Percentiles rank a stretch among this genome's conserved stretches.
These are phyloP conservation scores for Leiothrix lutea DNA, from an alignment of 2,113 vertebrate species.

Conservation along the genomic window DNA sequence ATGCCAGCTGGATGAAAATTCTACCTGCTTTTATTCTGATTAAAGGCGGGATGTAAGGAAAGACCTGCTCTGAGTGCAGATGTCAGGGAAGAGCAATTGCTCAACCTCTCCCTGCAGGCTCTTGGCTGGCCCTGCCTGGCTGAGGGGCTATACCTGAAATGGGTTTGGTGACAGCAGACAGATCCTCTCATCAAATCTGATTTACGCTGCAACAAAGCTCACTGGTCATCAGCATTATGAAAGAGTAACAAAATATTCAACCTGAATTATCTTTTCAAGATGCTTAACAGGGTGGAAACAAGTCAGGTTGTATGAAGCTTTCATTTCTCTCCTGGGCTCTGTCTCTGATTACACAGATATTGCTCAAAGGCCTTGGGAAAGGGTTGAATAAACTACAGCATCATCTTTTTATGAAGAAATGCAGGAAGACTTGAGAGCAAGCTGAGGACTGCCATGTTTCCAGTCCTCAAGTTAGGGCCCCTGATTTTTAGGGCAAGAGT, in stretches of 20 bases:
- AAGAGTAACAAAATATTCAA: conserved; percentile 39
- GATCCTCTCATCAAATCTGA: not conserved
- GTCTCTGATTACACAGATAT: conserved; percentile 43
- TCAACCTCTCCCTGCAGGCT: not conserved
- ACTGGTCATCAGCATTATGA: not conserved
- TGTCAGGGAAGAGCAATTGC: not conserved
- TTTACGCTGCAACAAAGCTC: not conserved
- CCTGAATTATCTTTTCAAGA: conserved; percentile 31
- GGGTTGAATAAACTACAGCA: not conserved
- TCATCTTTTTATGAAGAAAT: not conserved
- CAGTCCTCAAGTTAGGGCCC: not conserved
- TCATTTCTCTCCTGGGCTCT: conserved; percentile 18
- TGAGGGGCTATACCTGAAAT: not conserved
- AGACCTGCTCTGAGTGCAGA: not conserved
- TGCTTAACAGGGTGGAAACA: conserved; percentile 15
- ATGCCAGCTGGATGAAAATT: not conserved
- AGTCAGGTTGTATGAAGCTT: conserved; percentile 4
- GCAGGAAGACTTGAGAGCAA: not conserved
- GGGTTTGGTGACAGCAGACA: not conserved
- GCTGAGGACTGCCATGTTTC: not conserved
- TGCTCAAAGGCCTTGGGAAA: not conserved
- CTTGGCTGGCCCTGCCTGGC: not conserved
- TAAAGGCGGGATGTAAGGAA: not conserved
- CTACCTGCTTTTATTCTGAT: not conserved
- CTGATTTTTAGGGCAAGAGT: not conserved